phyloP scores from a whole-genome alignment of 2,113 vertebrate species.

The Pelobates fuscus region DNA sequence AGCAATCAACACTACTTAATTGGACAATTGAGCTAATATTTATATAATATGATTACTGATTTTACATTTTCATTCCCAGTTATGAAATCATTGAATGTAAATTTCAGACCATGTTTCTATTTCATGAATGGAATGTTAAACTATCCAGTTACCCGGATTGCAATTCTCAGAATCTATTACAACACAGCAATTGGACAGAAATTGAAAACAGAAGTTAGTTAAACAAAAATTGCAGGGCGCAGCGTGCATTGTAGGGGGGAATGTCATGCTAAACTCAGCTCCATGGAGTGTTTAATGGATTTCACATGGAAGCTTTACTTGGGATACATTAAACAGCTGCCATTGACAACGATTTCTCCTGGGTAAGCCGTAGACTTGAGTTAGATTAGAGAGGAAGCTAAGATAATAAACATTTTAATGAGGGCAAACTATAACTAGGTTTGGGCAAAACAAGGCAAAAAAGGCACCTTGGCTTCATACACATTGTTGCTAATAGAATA shows the following conservation, averaged over 20 bases:
- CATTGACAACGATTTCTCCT: not conserved
- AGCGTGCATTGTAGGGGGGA: too few relatives aligned
- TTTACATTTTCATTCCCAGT: too few relatives aligned
- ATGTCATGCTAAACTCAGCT: not conserved
- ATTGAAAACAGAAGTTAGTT: not conserved
- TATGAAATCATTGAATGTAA: too few relatives aligned
- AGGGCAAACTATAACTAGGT: too few relatives aligned
- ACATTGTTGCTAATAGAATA: too few relatives aligned
- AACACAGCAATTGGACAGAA: not conserved
- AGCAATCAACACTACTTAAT: too few relatives aligned
- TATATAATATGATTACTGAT: too few relatives aligned
- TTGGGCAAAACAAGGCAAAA: too few relatives aligned
- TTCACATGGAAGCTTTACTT: not conserved
- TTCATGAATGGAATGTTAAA: too few relatives aligned
- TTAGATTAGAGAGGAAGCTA: not conserved
- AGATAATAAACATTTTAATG: not conserved
- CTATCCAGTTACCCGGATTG: not conserved
- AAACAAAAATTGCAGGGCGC: not conserved
- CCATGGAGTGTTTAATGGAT: not conserved
- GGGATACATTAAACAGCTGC: not conserved
- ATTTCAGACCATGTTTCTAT: too few relatives aligned
- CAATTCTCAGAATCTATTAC: not conserved
- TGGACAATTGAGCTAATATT: too few relatives aligned
- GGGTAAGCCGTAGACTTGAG: not conserved
- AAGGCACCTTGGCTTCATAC: too few relatives aligned